A percentile compares a stretch with the other conserved stretches of the same genome.
Conservation (phyloP, 37 sponge, comb jelly and placozoan species). For the Hormiphora californensis region DNA sequence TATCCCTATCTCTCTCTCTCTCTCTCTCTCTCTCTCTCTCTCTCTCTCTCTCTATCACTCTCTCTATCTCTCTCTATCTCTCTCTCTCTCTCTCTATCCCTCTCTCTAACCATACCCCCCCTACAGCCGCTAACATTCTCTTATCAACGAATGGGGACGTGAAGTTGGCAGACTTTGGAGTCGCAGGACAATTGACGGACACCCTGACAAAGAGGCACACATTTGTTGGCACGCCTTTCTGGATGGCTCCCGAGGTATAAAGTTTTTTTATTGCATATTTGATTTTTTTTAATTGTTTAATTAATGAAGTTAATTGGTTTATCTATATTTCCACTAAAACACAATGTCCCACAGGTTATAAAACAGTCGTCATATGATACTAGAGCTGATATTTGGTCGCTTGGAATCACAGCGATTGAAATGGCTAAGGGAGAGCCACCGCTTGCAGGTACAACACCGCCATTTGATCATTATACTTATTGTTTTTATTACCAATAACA, state of each 20-base stretch:
- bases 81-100: too few relatives aligned
- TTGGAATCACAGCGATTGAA: slow-evolving; percentile 97
- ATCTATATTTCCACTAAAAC: too few relatives aligned
- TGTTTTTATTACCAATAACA: too few relatives aligned
- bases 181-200: slow-evolving; percentile 87
- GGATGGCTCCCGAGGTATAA: slow-evolving; percentile 68
- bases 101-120: too few relatives aligned
- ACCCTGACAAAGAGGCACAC: slow-evolving; percentile 76
- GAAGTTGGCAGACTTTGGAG: slow-evolving; percentile 94
- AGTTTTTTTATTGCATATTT: too few relatives aligned
- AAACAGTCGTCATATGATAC: slow-evolving; percentile 87
- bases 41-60: too few relatives aligned
- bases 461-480: too few relatives aligned
- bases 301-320: too few relatives aligned
- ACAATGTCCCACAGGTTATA: slow-evolving; percentile 89
- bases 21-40: background rate
- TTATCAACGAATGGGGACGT: slow-evolving; percentile 77
- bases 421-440: slow-evolving; percentile 66
- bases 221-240: slow-evolving; percentile 70
- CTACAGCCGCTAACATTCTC: slow-evolving; percentile 91
- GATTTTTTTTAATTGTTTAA: too few relatives aligned
- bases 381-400: slow-evolving; percentile 96
- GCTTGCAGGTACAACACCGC: slow-evolving; percentile 21
- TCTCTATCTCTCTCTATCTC: too few relatives aligned
- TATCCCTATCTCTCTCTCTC: too few relatives aligned